Percentiles rank a stretch among this genome's conserved stretches.
These are phyloP conservation scores for Pycnomerus fuliginosus DNA, from an alignment of 2,888 invertebrate species.

Conservation along the genomic window DNA sequence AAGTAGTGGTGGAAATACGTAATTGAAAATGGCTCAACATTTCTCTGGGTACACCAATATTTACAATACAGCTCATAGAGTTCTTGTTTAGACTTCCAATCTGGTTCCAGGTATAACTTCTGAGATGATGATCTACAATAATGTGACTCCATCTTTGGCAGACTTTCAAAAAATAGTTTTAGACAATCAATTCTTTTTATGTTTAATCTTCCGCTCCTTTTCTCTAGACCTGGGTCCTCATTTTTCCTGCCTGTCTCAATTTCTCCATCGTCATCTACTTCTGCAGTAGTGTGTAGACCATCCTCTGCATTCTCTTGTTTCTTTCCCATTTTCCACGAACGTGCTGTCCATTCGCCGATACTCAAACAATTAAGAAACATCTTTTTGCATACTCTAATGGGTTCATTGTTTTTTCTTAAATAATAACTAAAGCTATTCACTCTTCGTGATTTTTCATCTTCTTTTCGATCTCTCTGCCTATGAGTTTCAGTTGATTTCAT, in stretches of 20 bases:
- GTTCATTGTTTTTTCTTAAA: slow-evolving; percentile 1
- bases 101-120: slow-evolving; percentile 31
- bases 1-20: not conserved
- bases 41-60: not conserved
- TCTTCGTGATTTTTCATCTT: not conserved
- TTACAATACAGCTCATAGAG: slow-evolving; percentile 23
- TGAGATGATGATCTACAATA: slow-evolving; percentile 28
- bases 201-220: slow-evolving; percentile 5
- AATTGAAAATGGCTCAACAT: not conserved
- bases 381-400: slow-evolving; percentile 27
- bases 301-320: not conserved
- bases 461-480: slow-evolving; percentile 10
- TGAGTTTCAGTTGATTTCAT: slow-evolving; percentile 7
- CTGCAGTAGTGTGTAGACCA: not conserved
- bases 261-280: not conserved
- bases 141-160: slow-evolving; percentile 33
- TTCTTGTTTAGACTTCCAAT: slow-evolving; percentile 13
- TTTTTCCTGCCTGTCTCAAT: no score
- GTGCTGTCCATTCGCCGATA: slow-evolving; percentile 2
- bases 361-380: slow-evolving; percentile 29
- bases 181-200: no score
- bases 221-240: no score
- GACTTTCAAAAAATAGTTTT: slow-evolving; percentile 18
- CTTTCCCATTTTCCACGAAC: not conserved
- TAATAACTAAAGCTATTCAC: not conserved